Percentiles rank a stretch among this genome's conserved stretches.
These are phyloP conservation scores for Chironex yamaguchii DNA, from an alignment of 30 jellyfish, hydroid and myxozoan genomes.

Conservation along the genomic window DNA sequence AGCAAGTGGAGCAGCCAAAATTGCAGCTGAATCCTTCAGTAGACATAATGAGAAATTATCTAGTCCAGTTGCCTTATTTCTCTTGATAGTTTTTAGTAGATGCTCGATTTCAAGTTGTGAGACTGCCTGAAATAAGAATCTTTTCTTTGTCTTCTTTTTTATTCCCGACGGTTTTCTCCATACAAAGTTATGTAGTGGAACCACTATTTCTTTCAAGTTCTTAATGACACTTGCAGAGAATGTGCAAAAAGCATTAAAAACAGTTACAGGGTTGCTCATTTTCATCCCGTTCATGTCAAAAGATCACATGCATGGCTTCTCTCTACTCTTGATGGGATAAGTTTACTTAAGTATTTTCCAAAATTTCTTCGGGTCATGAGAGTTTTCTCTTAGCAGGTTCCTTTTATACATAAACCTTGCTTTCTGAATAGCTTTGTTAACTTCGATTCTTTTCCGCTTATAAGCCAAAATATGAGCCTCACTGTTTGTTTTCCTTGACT, in stretches of 20 bases:
- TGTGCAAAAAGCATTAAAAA: constrained; percentile 36
- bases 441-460: constrained; percentile 7
- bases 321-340: constrained; percentile 8
- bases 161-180: constrained; percentile 3
- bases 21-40: constrained; percentile 28
- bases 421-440: constrained; percentile 11
- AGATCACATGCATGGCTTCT: background rate
- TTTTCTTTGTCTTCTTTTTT: background rate
- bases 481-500: constrained; percentile 41
- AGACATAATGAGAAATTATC: constrained; percentile 66
- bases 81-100: constrained; percentile 8
- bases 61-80: constrained; percentile 50
- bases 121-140: constrained; percentile 2
- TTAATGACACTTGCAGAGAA: constrained; percentile 27
- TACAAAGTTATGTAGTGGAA: constrained; percentile 4
- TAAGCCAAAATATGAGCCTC: constrained; percentile 40
- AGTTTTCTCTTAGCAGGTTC: constrained; percentile 6
- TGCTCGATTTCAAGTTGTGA: constrained; percentile 6
- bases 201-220: constrained; percentile 35
- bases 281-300: background rate
- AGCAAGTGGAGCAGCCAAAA: constrained; percentile 52
- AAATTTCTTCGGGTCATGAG: background rate
- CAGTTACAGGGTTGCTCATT: background rate
- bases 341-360: constrained; percentile 9
- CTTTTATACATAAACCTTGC: constrained; percentile 3